Evolutionary conservation across 2,888 invertebrate species (phyloP).

Genomic region (Trissolcus brochymenae): DNA sequence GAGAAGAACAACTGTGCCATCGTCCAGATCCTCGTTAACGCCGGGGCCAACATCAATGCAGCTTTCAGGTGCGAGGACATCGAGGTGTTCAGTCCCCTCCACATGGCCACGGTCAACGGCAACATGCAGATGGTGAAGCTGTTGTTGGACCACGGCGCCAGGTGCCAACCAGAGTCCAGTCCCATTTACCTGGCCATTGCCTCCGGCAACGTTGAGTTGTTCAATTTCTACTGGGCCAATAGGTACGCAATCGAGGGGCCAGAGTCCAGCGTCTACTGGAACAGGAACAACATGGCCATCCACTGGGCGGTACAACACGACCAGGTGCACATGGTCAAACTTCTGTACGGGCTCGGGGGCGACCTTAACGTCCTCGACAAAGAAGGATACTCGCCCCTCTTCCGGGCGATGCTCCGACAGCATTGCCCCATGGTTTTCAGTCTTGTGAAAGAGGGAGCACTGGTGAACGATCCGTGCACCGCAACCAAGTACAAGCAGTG

Average conservation of each 20-base stretch:
- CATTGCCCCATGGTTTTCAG: slow-evolving; percentile 5
- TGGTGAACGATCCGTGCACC: slow-evolving; percentile 20
- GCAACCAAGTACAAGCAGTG: slow-evolving; percentile 16
- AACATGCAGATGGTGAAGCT: slow-evolving; percentile 17
- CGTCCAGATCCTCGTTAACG: neutral
- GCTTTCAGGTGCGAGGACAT: slow-evolving; percentile 7
- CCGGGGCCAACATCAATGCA: slow-evolving; percentile 26
- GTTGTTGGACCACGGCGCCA: slow-evolving; percentile 20
- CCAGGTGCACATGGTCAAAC: slow-evolving; percentile 25
- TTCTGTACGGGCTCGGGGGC: slow-evolving; percentile 1
- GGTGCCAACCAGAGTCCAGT: slow-evolving; percentile 8
- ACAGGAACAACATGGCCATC: slow-evolving; percentile 14
- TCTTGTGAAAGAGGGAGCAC: slow-evolving; percentile 23
- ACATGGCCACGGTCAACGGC: slow-evolving; percentile 24
- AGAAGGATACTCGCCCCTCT: slow-evolving; percentile 34
- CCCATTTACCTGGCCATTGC: slow-evolving; percentile 39
- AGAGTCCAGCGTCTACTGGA: slow-evolving; percentile 8
- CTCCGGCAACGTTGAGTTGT: slow-evolving; percentile 26
- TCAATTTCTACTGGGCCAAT: slow-evolving; percentile 23
- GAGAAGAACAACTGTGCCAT: slow-evolving; percentile 18
- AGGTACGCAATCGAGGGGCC: slow-evolving; percentile 18
- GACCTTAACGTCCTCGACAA: slow-evolving; percentile 11
- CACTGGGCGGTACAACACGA: slow-evolving; percentile 34
- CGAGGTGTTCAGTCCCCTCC: slow-evolving; percentile 20
- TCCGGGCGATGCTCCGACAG: slow-evolving; percentile 28